Evolutionary conservation across 2,113 vertebrate species (phyloP).

Genomic region (Halichoerus grypus): DNA sequence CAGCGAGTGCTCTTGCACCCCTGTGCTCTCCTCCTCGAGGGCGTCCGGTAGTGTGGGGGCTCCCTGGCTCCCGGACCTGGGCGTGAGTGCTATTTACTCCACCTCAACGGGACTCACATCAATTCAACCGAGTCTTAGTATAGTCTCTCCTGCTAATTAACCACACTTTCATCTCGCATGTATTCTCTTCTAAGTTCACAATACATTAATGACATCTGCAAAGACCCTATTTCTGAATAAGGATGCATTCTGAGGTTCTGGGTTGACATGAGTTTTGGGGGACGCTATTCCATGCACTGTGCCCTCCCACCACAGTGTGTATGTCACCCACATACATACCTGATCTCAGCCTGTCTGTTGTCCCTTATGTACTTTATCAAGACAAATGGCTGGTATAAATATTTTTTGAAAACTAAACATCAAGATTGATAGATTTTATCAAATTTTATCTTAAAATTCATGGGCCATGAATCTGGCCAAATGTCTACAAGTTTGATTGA

Average conservation of each 20-base stretch:
- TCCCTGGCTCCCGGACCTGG: too few species aligned
- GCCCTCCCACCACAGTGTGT: background rate
- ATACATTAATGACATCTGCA: background rate
- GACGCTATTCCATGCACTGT: background rate
- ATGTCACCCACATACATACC: background rate
- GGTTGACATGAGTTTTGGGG: background rate
- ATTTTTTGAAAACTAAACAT: constrained; percentile 64
- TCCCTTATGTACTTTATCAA: constrained; percentile 51
- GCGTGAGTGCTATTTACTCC: background rate
- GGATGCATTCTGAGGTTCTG: background rate
- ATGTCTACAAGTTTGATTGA: constrained; percentile 67
- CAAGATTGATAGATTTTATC: constrained; percentile 72
- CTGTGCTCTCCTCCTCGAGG: background rate
- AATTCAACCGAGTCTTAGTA: background rate
- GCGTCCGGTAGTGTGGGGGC: rapidly evolving
- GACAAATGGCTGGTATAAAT: constrained; percentile 69
- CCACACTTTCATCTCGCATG: background rate
- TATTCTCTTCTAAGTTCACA: background rate
- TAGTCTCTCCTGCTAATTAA: background rate
- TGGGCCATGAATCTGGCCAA: constrained; percentile 68
- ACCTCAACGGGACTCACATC: background rate
- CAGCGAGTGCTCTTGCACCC: background rate
- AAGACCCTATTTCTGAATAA: background rate
- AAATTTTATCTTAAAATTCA: constrained; percentile 81
- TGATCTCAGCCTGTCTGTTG: constrained; percentile 10